A percentile compares a stretch with the other conserved stretches of the same genome.
phyloP scores from a whole-genome alignment of 2,113 vertebrate genomes.

The Sterrhoptilus dennistouni region DNA sequence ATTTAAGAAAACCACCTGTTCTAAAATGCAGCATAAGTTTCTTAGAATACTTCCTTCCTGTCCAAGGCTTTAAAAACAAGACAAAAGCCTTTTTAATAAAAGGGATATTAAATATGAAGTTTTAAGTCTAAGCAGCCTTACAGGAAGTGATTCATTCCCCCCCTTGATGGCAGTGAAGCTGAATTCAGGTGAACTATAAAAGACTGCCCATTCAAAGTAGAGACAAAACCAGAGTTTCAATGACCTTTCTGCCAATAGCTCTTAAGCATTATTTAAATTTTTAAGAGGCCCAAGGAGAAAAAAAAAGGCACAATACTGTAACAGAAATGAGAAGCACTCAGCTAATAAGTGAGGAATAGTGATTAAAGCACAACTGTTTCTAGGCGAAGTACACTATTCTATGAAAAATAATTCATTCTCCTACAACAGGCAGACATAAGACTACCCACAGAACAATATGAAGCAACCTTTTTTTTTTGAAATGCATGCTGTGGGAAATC shows the following conservation, averaged over 20 bases:
- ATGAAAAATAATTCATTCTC: background rate
- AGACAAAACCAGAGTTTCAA: background rate
- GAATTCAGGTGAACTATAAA: background rate
- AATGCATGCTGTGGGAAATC: constrained; percentile 73
- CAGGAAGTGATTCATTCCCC: background rate
- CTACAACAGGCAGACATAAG: constrained; percentile 40
- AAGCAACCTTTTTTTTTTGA: constrained; percentile 77
- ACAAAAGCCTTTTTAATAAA: background rate
- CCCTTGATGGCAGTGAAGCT: background rate
- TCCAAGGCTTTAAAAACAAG: background rate
- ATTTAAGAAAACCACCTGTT: background rate
- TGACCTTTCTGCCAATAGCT: background rate
- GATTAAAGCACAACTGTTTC: background rate
- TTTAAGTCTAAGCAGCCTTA: background rate
- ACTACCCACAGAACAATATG: constrained; percentile 56
- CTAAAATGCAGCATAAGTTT: background rate
- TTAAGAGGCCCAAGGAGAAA: background rate
- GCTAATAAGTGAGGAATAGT: background rate
- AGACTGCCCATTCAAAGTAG: background rate
- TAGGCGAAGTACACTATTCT: background rate
- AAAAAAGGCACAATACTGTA: background rate
- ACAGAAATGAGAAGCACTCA: background rate
- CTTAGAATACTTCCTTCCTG: background rate
- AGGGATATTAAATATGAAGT: background rate
- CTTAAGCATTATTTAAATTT: background rate